phyloP scores from a whole-genome alignment of 2,797 vertebrate species.

The Clamator glandarius region DNA sequence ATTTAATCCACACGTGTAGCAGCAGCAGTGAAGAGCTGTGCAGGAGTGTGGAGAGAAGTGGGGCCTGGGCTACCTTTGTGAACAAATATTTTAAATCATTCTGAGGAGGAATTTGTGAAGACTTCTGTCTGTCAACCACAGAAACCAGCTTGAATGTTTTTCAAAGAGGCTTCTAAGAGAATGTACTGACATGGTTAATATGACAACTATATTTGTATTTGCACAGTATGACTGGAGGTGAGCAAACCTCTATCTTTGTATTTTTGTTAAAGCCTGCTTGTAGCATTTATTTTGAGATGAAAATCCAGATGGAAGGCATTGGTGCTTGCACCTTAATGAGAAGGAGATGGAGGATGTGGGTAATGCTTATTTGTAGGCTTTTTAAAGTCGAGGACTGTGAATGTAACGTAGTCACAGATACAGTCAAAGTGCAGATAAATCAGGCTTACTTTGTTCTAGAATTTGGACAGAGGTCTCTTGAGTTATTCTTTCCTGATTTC shows the following conservation, averaged over 20 bases:
- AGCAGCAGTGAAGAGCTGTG: not conserved
- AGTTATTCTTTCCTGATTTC: slow-evolving; percentile 7
- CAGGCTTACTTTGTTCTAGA: not conserved
- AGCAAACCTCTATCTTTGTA: not conserved
- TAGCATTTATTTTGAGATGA: not conserved
- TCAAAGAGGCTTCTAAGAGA: not conserved
- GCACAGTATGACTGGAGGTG: not conserved
- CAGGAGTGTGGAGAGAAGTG: not conserved
- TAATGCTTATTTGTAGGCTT: not conserved
- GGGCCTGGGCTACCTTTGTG: not conserved
- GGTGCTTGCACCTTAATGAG: not conserved
- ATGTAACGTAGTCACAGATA: not conserved
- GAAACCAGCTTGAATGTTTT: not conserved
- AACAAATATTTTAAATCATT: not conserved
- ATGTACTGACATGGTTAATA: not conserved
- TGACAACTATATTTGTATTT: not conserved
- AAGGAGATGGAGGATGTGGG: not conserved
- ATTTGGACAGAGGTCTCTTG: not conserved
- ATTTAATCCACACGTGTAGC: not conserved
- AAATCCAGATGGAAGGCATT: not conserved
- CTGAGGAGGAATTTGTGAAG: not conserved
- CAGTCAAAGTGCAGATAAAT: not conserved
- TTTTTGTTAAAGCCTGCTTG: not conserved
- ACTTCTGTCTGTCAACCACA: not conserved
- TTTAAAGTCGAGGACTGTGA: not conserved